These are phyloP conservation scores for Helicolenus hilgendorfi DNA, from an alignment of 2,797 vertebrate genomes.

Conservation along the genomic window DNA sequence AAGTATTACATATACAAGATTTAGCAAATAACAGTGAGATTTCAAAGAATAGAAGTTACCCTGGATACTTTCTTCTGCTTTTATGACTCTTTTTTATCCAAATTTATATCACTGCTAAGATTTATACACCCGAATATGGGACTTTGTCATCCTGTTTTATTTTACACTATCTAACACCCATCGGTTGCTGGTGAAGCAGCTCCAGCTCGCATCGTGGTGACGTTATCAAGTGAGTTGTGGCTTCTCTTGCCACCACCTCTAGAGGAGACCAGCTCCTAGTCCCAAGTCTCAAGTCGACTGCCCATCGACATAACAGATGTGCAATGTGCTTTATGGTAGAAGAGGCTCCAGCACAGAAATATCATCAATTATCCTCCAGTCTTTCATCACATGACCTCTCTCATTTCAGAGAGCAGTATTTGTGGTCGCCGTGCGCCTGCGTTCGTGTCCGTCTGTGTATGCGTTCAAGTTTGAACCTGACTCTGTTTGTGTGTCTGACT, in stretches of 20 bases:
- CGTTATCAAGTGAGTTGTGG: conserved; percentile 18
- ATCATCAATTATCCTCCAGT: conserved; percentile 63
- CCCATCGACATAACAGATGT: conserved; percentile 73
- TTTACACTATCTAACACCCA: neutral
- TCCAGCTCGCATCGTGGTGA: neutral
- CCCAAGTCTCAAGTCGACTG: conserved; percentile 45
- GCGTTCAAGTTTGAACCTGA: neutral
- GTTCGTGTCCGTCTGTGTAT: neutral
- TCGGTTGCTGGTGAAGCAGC: neutral
- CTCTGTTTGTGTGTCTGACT: neutral
- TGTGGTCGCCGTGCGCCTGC: conserved; percentile 20
- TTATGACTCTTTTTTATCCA: neutral
- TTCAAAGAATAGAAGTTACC: neutral
- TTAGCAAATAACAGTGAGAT: neutral
- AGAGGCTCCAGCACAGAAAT: conserved; percentile 62
- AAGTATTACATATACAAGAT: neutral
- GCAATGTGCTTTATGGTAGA: conserved; percentile 49
- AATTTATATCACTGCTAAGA: neutral
- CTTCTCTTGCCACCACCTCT: conserved; percentile 31
- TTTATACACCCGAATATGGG: neutral
- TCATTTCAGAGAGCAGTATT: conserved; percentile 39
- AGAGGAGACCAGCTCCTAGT: conserved; percentile 6
- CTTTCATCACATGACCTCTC: conserved; percentile 70
- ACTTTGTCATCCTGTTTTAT: neutral
- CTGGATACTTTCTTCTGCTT: neutral